phyloP scores from a whole-genome alignment of 2,113 vertebrate genomes.

The Chamaea fasciata region DNA sequence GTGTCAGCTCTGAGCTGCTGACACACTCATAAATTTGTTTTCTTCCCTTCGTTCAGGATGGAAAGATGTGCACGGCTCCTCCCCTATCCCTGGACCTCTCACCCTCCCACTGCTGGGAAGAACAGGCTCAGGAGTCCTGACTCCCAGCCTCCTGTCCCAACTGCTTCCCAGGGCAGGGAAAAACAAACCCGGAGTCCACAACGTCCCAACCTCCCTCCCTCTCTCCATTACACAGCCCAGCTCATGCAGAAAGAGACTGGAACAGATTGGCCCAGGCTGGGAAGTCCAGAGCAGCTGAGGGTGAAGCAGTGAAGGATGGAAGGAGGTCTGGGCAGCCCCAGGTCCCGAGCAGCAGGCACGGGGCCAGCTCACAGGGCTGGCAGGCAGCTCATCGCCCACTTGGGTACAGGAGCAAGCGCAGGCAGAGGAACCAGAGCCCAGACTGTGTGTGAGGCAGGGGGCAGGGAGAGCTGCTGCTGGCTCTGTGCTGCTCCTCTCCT shows the following conservation, averaged over 20 bases:
- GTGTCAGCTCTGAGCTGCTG: background rate
- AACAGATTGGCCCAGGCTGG: constrained; percentile 35
- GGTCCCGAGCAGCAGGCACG: constrained; percentile 11
- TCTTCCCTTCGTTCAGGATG: background rate
- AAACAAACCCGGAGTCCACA: background rate
- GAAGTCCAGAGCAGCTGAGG: constrained; percentile 32
- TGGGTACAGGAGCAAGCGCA: background rate
- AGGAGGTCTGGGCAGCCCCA: constrained; percentile 33
- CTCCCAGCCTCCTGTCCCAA: background rate
- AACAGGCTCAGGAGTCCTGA: background rate
- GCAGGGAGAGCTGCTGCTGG: background rate
- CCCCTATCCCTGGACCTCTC: background rate
- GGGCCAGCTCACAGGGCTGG: background rate
- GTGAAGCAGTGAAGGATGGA: constrained; percentile 33
- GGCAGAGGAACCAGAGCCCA: background rate
- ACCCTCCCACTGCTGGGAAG: background rate
- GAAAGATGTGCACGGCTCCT: background rate
- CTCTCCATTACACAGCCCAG: background rate
- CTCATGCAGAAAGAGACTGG: constrained; percentile 20
- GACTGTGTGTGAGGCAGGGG: background rate
- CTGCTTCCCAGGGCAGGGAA: background rate
- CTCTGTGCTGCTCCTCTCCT: background rate
- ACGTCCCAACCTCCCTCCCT: background rate
- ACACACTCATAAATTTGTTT: background rate
- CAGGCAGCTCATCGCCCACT: background rate